Percentiles rank a stretch among this genome's conserved stretches.
Conservation (phyloP, 1,140 invertebrate genomes). For the Solenopsis fugax region DNA sequence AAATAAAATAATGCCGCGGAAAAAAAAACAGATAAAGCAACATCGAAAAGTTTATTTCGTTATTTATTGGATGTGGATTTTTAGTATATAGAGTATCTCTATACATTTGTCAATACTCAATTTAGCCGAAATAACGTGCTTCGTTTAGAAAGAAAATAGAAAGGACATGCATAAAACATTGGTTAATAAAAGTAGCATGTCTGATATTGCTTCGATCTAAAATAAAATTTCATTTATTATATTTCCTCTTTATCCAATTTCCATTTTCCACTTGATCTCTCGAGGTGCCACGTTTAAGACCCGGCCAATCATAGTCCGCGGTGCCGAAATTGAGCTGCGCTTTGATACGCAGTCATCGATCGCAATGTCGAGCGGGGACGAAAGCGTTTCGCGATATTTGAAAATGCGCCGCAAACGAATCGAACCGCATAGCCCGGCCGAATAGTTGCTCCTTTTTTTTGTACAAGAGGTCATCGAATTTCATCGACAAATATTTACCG, state of each 20-base stretch:
- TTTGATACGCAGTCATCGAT: slow-evolving; percentile 34
- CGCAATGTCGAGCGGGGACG: not conserved
- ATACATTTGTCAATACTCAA: not conserved
- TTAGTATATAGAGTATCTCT: not conserved
- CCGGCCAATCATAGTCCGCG: not conserved
- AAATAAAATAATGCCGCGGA: slow-evolving; percentile 4
- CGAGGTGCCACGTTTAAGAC: not conserved
- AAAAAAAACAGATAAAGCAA: not conserved
- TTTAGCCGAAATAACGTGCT: not conserved
- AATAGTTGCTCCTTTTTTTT: slow-evolving; percentile 9
- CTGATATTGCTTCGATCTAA: not conserved
- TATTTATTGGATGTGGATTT: not conserved
- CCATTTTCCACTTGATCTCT: not conserved
- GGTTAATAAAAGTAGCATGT: not conserved
- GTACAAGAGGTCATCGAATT: slow-evolving; percentile 28
- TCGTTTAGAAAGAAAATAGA: not conserved
- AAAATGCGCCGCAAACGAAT: slow-evolving; percentile 31
- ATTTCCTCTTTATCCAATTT: not conserved
- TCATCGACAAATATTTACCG: slow-evolving; percentile 41
- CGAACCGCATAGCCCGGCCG: not conserved
- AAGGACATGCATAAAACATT: not conserved
- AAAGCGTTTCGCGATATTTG: slow-evolving; percentile 45
- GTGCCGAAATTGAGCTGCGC: slow-evolving; percentile 15
- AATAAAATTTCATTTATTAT: slow-evolving; percentile 3
- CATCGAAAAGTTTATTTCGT: not conserved